Evolutionary conservation across 2,797 vertebrate species (phyloP).

Genomic region (Agapornis canus): DNA sequence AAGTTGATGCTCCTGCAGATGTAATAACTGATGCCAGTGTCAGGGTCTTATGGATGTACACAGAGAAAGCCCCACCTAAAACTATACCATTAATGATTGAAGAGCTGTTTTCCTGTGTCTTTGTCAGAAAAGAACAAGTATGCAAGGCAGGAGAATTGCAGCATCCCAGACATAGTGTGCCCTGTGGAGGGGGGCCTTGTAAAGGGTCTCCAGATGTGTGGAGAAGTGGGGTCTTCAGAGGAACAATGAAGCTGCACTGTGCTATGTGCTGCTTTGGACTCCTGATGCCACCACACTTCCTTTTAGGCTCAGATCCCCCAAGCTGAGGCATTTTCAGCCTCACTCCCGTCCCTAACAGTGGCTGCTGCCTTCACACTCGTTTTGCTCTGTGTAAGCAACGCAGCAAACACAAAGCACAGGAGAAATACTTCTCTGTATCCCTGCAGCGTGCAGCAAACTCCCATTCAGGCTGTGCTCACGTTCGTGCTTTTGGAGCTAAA

Average conservation of each 20-base stretch:
- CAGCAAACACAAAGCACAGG: not conserved
- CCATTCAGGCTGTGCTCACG: not conserved
- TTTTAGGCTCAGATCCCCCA: not conserved
- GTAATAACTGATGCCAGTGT: not conserved
- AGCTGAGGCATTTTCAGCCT: not conserved
- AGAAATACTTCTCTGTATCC: not conserved
- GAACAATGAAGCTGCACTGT: accelerated
- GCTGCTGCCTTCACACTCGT: not conserved
- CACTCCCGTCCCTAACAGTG: accelerated
- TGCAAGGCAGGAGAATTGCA: not conserved
- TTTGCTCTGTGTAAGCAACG: not conserved
- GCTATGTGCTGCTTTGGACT: not conserved
- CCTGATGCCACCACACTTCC: not conserved
- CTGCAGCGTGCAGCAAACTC: not conserved
- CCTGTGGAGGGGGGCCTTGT: not conserved
- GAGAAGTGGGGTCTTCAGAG: not conserved
- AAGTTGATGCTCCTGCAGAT: not conserved
- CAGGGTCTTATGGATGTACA: not conserved
- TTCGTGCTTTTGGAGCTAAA: not conserved
- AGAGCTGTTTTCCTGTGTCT: not conserved
- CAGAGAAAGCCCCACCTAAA: accelerated
- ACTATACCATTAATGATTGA: not conserved
- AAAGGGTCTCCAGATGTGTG: not conserved
- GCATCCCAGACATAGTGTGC: not conserved
- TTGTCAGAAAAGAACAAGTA: not conserved